phyloP scores from a whole-genome alignment of 2,797 vertebrate genomes.

The Sebastes kiyomatsui region DNA sequence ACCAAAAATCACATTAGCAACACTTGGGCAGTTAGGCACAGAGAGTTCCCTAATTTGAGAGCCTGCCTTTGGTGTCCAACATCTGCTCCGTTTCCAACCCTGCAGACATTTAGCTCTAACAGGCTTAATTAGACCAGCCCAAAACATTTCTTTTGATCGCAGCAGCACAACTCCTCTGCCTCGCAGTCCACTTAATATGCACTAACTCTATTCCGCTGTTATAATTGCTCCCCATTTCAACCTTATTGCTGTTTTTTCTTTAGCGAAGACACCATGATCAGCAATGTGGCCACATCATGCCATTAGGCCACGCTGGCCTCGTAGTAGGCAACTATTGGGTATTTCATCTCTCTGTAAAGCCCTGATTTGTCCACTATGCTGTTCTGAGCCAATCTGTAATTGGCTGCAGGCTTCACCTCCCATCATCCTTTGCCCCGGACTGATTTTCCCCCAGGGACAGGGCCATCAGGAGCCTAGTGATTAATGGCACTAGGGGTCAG shows the following conservation, averaged over 20 bases:
- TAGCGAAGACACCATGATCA: not conserved
- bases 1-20: slow-evolving; percentile 67
- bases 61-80: slow-evolving; percentile 67
- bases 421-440: slow-evolving; percentile 84
- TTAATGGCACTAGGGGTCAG: slow-evolving; percentile 94
- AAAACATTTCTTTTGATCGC: slow-evolving; percentile 68
- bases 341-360: slow-evolving; percentile 58
- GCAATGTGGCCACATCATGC: not conserved
- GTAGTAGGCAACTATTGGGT: slow-evolving; percentile 45
- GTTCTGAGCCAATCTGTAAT: slow-evolving; percentile 71
- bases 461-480: slow-evolving; percentile 93
- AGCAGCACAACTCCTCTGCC: slow-evolving; percentile 19
- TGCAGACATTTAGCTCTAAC: slow-evolving; percentile 73
- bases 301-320: slow-evolving; percentile 12
- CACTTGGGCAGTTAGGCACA: slow-evolving; percentile 52
- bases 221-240: not conserved
- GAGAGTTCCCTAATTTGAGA: slow-evolving; percentile 56
- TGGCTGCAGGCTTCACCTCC: slow-evolving; percentile 85
- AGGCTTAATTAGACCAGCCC: slow-evolving; percentile 66
- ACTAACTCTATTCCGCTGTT: not conserved
- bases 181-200: not conserved
- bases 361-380: slow-evolving; percentile 68
- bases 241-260: not conserved
- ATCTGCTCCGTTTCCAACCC: slow-evolving; percentile 70
- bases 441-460: slow-evolving; percentile 90